Evolutionary conservation across 2,888 invertebrate genomes (phyloP).

Genomic region (Caenorhabditis doughertyi): DNA sequence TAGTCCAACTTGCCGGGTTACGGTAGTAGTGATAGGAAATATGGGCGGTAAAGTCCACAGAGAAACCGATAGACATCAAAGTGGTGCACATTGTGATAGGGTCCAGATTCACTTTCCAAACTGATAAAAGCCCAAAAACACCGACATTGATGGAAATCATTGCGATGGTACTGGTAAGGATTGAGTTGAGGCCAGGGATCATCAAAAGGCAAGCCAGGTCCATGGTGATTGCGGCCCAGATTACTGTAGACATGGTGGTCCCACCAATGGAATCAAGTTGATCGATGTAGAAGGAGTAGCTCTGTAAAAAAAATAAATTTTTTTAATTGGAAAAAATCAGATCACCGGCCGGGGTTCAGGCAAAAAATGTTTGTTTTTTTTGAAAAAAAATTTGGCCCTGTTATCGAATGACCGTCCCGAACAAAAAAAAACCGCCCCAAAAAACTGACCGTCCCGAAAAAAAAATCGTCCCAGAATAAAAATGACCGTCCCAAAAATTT

Average conservation of each 20-base stretch:
- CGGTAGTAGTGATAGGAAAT: constrained; percentile 78
- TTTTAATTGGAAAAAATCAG: not conserved
- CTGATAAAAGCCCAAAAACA: constrained; percentile 75
- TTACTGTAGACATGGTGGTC: constrained; percentile 74
- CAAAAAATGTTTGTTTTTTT: too few relatives aligned
- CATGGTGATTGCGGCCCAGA: constrained; percentile 76
- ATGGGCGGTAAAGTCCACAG: constrained; percentile 75
- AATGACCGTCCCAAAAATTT: too few relatives aligned
- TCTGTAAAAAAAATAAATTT: constrained; percentile 55
- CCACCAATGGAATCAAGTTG: constrained; percentile 75
- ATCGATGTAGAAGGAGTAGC: constrained; percentile 77
- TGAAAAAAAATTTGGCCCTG: too few relatives aligned
- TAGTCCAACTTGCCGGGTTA: constrained; percentile 70
- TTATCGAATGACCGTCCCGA: too few relatives aligned
- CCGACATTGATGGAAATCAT: constrained; percentile 78
- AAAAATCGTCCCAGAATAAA: too few relatives aligned
- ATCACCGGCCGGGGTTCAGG: too few relatives aligned
- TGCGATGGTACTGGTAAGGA: constrained; percentile 72
- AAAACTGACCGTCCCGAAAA: too few relatives aligned
- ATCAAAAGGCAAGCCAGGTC: constrained; percentile 76
- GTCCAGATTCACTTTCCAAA: constrained; percentile 76
- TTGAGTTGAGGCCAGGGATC: constrained; percentile 73
- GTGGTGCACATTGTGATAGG: constrained; percentile 78
- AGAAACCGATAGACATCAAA: constrained; percentile 73
- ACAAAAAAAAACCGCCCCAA: too few relatives aligned